Percentiles rank a stretch among this genome's conserved stretches.
These are phyloP conservation scores for Hyphantria cunea DNA, from an alignment of 1,140 invertebrate species.

Conservation along the genomic window DNA sequence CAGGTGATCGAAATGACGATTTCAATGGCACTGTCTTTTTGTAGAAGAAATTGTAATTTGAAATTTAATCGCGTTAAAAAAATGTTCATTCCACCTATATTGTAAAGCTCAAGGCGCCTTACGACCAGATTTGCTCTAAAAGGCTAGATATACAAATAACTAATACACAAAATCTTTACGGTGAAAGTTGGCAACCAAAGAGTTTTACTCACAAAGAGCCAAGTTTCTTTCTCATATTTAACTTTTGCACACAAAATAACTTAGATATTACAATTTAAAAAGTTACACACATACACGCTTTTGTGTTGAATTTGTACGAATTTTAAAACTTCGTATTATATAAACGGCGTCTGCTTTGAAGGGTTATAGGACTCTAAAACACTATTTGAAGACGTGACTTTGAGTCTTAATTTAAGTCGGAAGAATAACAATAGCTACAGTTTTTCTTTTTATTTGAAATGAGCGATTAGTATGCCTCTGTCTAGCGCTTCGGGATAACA, in stretches of 20 bases:
- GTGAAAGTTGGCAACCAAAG: slow-evolving; percentile 1
- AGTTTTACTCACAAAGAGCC: slow-evolving; percentile 11
- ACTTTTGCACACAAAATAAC: slow-evolving; percentile 23
- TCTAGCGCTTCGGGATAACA: too few species aligned
- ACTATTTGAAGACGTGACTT: not conserved
- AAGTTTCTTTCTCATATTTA: slow-evolving; percentile 23
- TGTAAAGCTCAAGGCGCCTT: not conserved
- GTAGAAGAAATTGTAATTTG: not conserved
- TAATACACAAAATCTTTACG: not conserved
- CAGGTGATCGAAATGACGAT: too few species aligned
- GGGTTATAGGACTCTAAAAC: not conserved
- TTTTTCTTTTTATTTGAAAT: too few species aligned
- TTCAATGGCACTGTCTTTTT: too few species aligned
- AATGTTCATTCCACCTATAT: not conserved
- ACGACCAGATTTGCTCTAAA: not conserved
- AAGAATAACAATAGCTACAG: too few species aligned
- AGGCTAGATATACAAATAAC: not conserved
- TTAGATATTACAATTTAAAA: slow-evolving; percentile 16
- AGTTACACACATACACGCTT: slow-evolving; percentile 4
- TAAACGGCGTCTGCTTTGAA: not conserved
- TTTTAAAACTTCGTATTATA: not conserved
- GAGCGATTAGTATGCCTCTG: too few species aligned
- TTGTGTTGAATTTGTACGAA: slow-evolving; percentile 2
- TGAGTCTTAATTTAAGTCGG: not conserved
- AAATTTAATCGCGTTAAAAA: too few species aligned